Percentiles rank a stretch among this genome's conserved stretches.
Conservation (phyloP, 2,888 invertebrate species). For the Liopterus haemorrhoidalis region DNA sequence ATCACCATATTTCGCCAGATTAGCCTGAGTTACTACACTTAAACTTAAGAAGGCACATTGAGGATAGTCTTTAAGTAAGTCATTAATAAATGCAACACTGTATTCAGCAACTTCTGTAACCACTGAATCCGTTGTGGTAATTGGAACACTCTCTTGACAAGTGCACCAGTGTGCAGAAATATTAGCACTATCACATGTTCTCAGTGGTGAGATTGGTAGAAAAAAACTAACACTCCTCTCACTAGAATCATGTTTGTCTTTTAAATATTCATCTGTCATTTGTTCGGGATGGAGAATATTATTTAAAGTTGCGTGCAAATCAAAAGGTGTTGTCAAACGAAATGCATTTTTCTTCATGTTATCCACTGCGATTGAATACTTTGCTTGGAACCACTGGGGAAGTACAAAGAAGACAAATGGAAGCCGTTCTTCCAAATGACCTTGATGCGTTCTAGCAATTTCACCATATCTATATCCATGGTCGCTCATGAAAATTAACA, state of each 20-base stretch:
- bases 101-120: background rate
- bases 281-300: background rate
- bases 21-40: background rate
- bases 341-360: background rate
- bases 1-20: background rate
- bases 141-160: background rate
- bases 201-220: background rate
- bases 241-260: no score
- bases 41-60: background rate
- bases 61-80: background rate
- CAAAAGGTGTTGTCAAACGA: background rate
- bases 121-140: background rate
- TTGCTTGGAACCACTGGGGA: no score
- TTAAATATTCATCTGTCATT: no score
- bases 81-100: background rate
- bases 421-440: no score
- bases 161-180: background rate
- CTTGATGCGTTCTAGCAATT: conserved; percentile 68
- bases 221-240: background rate
- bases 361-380: no score
- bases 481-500: conserved; percentile 65
- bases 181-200: background rate
- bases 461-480: conserved; percentile 78
- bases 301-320: background rate
- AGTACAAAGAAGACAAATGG: conserved; percentile 66